A percentile compares a stretch with the other conserved stretches of the same genome.
These are phyloP conservation scores for Mionectes macconnelli DNA, from an alignment of 2,113 vertebrate species.

Conservation along the genomic window DNA sequence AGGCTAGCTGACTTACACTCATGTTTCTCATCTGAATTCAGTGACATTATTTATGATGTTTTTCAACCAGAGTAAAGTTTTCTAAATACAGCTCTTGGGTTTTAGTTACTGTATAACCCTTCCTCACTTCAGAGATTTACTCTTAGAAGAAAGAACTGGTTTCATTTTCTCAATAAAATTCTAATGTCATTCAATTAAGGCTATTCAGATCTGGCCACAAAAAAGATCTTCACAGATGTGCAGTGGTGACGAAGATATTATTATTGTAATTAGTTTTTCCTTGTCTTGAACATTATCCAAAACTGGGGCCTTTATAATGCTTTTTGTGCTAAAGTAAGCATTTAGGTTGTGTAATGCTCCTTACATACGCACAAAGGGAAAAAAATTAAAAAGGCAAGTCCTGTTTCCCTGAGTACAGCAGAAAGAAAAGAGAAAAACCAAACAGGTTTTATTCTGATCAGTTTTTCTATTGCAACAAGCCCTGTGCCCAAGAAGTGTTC, in stretches of 20 bases:
- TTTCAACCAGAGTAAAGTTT: neutral
- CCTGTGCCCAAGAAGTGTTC: neutral
- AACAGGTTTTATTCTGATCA: neutral
- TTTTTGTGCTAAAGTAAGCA: neutral
- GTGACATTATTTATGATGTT: neutral
- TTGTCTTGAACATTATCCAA: neutral
- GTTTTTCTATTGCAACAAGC: neutral
- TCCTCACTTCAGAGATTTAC: neutral
- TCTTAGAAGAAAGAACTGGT: neutral
- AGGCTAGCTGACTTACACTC: neutral
- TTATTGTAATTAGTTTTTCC: neutral
- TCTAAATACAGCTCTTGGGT: neutral
- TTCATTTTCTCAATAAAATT: neutral
- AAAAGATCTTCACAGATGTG: neutral
- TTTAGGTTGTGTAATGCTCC: neutral
- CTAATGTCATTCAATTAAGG: neutral
- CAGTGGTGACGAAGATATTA: neutral
- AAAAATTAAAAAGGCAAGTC: neutral
- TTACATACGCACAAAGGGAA: neutral
- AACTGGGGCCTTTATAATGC: neutral
- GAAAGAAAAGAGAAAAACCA: neutral
- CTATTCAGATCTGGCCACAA: neutral
- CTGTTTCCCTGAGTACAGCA: neutral
- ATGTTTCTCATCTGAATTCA: neutral
- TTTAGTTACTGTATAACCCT: neutral